Percentiles rank a stretch among this genome's conserved stretches.
Conservation (phyloP, 1,140 invertebrate genomes). For the Lethocerus indicus region DNA sequence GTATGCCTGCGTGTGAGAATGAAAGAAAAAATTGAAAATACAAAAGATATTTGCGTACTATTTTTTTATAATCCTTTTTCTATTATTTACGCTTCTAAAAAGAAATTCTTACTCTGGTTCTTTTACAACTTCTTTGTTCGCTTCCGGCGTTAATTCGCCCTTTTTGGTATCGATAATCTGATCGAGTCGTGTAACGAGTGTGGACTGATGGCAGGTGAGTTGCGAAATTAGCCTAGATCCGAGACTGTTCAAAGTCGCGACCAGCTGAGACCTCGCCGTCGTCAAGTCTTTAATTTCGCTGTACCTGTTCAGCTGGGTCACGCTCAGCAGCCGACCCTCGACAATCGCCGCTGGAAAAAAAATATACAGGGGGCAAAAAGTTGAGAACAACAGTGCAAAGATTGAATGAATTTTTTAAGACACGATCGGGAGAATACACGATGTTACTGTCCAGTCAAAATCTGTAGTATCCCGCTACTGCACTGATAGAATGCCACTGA, state of each 20-base stretch:
- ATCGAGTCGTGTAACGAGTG: conserved; percentile 6
- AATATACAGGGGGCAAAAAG: too few species aligned
- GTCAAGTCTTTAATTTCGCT: conserved; percentile 16
- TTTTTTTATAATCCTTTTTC: too few species aligned
- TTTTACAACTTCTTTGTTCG: background rate
- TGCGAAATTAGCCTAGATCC: conserved; percentile 7
- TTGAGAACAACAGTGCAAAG: too few species aligned
- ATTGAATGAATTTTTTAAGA: too few species aligned
- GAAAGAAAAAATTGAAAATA: too few species aligned
- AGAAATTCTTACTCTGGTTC: background rate
- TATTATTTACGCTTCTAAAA: background rate
- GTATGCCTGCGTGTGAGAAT: too few species aligned
- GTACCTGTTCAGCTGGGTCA: conserved; percentile 16
- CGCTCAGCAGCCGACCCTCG: conserved; percentile 17
- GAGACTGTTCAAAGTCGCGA: conserved; percentile 14
- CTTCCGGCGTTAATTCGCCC: background rate
- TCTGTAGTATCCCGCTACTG: too few species aligned
- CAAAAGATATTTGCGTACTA: too few species aligned
- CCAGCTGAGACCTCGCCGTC: conserved; percentile 17
- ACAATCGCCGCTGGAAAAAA: conserved; percentile 18
- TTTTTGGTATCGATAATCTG: background rate
- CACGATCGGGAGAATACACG: too few species aligned
- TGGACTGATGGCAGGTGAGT: conserved; percentile 14
- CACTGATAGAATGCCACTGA: too few species aligned
- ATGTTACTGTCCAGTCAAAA: too few species aligned